Conservation (phyloP, 2,113 vertebrate genomes). For the Columba livia region DNA sequence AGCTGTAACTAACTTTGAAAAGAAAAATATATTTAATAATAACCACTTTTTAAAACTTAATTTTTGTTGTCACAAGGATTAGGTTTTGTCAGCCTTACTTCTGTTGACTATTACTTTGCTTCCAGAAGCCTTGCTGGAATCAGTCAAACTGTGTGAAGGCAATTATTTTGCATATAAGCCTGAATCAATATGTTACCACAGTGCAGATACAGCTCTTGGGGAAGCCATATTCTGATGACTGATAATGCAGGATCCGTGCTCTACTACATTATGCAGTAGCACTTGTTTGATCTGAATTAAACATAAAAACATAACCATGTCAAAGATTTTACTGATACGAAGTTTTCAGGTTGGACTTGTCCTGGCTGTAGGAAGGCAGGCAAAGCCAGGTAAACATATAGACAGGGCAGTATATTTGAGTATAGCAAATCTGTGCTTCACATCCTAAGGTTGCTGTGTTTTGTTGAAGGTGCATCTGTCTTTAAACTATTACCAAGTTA, state of each 20-base stretch:
- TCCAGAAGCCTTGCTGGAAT: background rate
- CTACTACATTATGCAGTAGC: background rate
- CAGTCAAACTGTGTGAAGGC: background rate
- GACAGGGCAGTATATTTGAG: background rate
- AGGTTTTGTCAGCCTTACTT: background rate
- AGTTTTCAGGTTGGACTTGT: background rate
- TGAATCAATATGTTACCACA: background rate
- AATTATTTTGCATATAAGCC: background rate
- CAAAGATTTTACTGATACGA: background rate
- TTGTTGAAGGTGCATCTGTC: background rate
- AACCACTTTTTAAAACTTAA: fast-evolving
- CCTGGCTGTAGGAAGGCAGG: background rate
- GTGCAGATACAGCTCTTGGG: background rate
- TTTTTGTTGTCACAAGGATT: background rate
- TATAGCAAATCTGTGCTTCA: background rate
- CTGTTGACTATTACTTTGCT: background rate
- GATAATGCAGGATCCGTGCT: background rate
- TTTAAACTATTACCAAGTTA: background rate
- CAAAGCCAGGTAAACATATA: background rate
- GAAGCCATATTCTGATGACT: background rate
- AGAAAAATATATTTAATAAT: background rate
- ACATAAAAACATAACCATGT: background rate
- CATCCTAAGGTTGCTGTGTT: background rate
- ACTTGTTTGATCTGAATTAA: background rate
- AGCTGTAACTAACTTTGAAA: background rate